Conservation (phyloP, 1,140 invertebrate genomes). For the Pomacea maculata region DNA sequence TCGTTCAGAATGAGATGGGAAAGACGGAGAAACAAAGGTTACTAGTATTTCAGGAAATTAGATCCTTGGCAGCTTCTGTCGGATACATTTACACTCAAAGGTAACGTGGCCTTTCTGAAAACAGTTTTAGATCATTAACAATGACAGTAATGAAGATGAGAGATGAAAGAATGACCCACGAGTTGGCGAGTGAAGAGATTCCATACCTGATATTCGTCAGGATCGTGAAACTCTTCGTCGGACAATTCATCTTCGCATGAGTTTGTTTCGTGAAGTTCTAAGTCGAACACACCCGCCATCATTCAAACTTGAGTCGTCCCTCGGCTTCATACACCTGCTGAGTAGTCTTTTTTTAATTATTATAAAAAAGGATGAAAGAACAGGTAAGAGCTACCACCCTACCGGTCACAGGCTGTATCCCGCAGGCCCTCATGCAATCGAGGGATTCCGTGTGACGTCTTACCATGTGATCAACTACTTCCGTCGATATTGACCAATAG, state of each 20-base stretch:
- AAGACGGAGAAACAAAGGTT: no score
- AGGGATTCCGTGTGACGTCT: slow-evolving; percentile 39
- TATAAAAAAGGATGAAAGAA: background rate
- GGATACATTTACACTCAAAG: no score
- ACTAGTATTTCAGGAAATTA: no score
- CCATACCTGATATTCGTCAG: slow-evolving; percentile 31
- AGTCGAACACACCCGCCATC: slow-evolving; percentile 76
- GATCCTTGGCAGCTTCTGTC: no score
- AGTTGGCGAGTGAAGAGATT: background rate
- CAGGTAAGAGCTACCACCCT: background rate
- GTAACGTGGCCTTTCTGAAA: background rate
- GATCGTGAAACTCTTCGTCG: slow-evolving; percentile 68
- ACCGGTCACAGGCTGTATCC: slow-evolving; percentile 20
- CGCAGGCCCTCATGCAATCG: slow-evolving; percentile 20
- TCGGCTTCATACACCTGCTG: slow-evolving; percentile 12
- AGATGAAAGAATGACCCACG: background rate
- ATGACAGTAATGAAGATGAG: background rate
- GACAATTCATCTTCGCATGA: slow-evolving; percentile 73
- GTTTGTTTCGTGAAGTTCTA: slow-evolving; percentile 84
- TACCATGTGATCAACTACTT: slow-evolving; percentile 8
- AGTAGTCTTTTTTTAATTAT: slow-evolving; percentile 5
- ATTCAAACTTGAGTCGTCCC: slow-evolving; percentile 61
- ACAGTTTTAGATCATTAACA: slow-evolving; percentile 2
- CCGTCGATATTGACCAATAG: slow-evolving; percentile 15
- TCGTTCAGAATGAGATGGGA: no score